Percentiles rank a stretch among this genome's conserved stretches.
Conservation (phyloP, 2,113 vertebrate genomes). For the Lophura nycthemera region DNA sequence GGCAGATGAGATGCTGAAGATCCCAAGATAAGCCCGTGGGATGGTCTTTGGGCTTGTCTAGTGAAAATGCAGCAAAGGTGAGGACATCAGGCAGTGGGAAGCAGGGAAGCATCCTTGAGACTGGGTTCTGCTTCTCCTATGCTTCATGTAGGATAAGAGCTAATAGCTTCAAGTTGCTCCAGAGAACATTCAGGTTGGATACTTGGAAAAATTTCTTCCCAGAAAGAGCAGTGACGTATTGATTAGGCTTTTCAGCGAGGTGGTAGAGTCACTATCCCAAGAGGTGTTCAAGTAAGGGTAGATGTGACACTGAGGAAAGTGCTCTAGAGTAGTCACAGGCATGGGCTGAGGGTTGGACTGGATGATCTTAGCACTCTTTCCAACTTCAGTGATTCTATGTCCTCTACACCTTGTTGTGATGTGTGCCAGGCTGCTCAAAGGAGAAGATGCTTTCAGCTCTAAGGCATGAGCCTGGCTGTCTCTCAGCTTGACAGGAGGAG, state of each 20-base stretch:
- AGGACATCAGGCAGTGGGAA: background rate
- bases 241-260: too few species aligned
- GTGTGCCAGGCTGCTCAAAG: constrained; percentile 7
- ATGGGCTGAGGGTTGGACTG: too few species aligned
- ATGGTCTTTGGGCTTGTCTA: background rate
- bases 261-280: too few species aligned
- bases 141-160: background rate
- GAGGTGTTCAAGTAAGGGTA: too few species aligned
- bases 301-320: too few species aligned
- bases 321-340: too few species aligned
- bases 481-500: background rate
- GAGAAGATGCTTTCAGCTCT: background rate
- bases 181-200: too few species aligned
- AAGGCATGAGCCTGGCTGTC: background rate
- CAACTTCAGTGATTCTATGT: background rate
- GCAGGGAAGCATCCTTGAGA: background rate
- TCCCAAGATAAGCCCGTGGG: background rate
- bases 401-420: background rate
- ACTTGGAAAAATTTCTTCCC: too few species aligned
- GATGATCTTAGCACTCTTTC: too few species aligned
- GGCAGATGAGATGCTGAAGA: background rate
- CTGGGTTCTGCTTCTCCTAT: background rate
- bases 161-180: too few species aligned
- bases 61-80: background rate
- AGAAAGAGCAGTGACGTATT: too few species aligned